Evolutionary conservation across 2,113 vertebrate species (phyloP).

Genomic region (human): DNA sequence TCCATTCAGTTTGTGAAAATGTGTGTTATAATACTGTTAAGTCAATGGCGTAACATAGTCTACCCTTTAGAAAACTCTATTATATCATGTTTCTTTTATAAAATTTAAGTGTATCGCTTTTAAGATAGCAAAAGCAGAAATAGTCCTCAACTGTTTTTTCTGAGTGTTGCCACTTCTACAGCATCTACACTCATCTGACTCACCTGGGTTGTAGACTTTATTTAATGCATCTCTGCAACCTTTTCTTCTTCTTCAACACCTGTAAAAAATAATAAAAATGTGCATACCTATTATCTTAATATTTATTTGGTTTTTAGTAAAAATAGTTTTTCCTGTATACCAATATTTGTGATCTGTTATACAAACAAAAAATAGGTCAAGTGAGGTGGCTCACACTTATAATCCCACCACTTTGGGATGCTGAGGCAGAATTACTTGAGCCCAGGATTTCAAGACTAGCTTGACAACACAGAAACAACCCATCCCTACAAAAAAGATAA

Average conservation of each 20-base stretch:
- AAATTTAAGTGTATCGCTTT: background rate
- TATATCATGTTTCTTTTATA: background rate
- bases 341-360: background rate
- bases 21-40: background rate
- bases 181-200: conserved; percentile 74
- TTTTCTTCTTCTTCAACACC: conserved; percentile 81
- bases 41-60: background rate
- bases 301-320: background rate
- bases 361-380: too few relatives aligned
- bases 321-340: background rate
- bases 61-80: too few relatives aligned
- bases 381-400: too few relatives aligned
- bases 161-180: conserved; percentile 82
- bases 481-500: too few relatives aligned
- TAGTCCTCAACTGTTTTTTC: conserved; percentile 87
- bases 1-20: background rate
- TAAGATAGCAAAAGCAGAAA: conserved; percentile 87
- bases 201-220: conserved; percentile 2
- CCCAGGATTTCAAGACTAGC: too few relatives aligned
- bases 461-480: too few relatives aligned
- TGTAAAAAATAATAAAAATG: conserved; percentile 21
- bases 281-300: background rate
- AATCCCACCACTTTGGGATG: too few relatives aligned
- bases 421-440: too few relatives aligned
- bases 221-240: conserved; percentile 73